phyloP scores from a whole-genome alignment of 2,113 vertebrate genomes.

The Paramormyrops kingsleyae region DNA sequence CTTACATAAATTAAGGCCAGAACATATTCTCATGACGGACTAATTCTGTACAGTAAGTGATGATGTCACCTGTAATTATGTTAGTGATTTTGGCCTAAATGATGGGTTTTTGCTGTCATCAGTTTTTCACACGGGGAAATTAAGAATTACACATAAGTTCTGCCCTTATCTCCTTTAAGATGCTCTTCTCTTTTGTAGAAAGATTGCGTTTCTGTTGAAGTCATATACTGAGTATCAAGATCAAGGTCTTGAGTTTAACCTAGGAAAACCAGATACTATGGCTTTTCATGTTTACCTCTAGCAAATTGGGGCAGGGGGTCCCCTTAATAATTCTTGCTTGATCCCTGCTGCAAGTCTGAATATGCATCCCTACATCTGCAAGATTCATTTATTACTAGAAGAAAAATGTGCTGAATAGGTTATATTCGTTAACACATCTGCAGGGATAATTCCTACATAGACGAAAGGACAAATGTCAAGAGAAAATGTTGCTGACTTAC shows the following conservation, averaged over 20 bases:
- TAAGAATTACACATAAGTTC: neutral
- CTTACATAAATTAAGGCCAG: neutral
- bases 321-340: neutral
- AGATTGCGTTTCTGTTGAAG: neutral
- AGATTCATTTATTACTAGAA: neutral
- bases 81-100: neutral
- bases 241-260: neutral
- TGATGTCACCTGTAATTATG: neutral
- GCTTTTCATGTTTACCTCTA: neutral
- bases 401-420: conserved; percentile 3
- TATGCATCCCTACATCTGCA: neutral
- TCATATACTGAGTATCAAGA: neutral
- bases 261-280: neutral
- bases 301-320: neutral
- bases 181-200: neutral
- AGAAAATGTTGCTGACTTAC: neutral
- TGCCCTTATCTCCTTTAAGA: neutral
- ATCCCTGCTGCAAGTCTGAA: neutral
- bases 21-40: neutral
- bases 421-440: conserved; percentile 1
- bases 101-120: neutral
- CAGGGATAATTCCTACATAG: neutral
- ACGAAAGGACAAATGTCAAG: conserved; percentile 1
- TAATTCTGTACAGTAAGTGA: neutral
- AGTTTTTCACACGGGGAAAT: neutral